Percentiles rank a stretch among this genome's conserved stretches.
Conservation (phyloP, 64 coral and sea anemone species). For the Platygyra sinensis region DNA sequence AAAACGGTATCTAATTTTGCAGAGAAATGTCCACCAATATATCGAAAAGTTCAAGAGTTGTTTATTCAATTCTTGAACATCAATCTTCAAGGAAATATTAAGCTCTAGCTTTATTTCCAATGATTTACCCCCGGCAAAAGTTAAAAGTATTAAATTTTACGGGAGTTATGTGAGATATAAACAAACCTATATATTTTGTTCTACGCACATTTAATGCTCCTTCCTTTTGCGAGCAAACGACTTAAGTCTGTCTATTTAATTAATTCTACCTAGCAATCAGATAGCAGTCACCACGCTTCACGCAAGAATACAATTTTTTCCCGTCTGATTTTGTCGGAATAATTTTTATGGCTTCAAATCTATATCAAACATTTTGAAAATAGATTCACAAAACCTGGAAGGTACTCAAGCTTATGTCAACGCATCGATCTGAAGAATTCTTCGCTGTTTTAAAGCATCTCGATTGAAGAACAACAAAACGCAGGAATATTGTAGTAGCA, state of each 20-base stretch:
- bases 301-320: no score
- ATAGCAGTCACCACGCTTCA: no score
- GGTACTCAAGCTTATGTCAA: background rate
- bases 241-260: no score
- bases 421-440: background rate
- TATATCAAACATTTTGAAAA: background rate
- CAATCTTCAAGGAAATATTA: background rate
- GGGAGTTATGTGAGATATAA: constrained; percentile 9
- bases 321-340: no score
- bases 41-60: background rate
- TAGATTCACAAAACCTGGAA: background rate
- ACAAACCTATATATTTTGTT: background rate
- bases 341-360: background rate
- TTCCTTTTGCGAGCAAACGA: no score
- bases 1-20: constrained; percentile 29
- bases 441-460: no score
- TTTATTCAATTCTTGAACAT: background rate
- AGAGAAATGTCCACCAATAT: background rate
- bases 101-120: no score
- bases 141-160: constrained; percentile 11
- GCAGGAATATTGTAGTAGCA: background rate
- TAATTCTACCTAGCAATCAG: no score
- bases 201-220: no score
- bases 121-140: no score
- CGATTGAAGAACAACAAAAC: background rate